A percentile compares a stretch with the other conserved stretches of the same genome.
Evolutionary conservation across 2,888 invertebrate genomes (phyloP).

Genomic region (Gryllus longicercus): DNA sequence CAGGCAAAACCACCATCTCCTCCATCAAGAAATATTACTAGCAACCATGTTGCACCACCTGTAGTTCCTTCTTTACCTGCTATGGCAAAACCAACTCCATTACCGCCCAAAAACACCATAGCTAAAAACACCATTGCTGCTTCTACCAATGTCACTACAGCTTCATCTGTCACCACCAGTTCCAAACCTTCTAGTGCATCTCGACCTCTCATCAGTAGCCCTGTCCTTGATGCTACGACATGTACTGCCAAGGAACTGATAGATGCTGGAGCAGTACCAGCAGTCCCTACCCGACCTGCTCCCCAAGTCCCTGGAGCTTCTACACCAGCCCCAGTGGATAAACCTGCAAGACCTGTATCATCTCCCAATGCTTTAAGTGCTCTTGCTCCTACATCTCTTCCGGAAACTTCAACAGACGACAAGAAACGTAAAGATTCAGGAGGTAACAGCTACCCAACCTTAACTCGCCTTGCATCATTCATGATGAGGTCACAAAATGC

Average conservation of each 20-base stretch:
- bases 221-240: slow-evolving; percentile 76
- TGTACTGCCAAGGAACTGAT: slow-evolving; percentile 72
- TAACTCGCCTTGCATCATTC: slow-evolving; percentile 74
- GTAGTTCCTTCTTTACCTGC: slow-evolving; percentile 41
- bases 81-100: slow-evolving; percentile 33
- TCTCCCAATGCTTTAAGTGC: slow-evolving; percentile 42
- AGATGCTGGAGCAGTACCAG: slow-evolving; percentile 54
- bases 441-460: slow-evolving; percentile 51
- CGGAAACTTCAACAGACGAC: slow-evolving; percentile 35
- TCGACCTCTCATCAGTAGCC: slow-evolving; percentile 76
- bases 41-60: slow-evolving; percentile 25
- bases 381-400: slow-evolving; percentile 28
- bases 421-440: slow-evolving; percentile 54
- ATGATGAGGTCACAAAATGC: slow-evolving; percentile 43
- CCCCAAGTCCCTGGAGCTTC: slow-evolving; percentile 53
- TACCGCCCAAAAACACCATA: slow-evolving; percentile 39
- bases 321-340: slow-evolving; percentile 36
- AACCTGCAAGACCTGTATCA: slow-evolving; percentile 53
- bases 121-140: slow-evolving; percentile 38
- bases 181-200: slow-evolving; percentile 58
- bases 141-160: not conserved
- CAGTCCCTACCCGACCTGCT: slow-evolving; percentile 52
- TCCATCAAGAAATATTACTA: slow-evolving; percentile 29
- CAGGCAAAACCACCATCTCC: slow-evolving; percentile 36
- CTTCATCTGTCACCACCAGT: slow-evolving; percentile 61